phyloP scores from a whole-genome alignment of 2,797 vertebrate genomes.

The Enteromius unitaeniatus region DNA sequence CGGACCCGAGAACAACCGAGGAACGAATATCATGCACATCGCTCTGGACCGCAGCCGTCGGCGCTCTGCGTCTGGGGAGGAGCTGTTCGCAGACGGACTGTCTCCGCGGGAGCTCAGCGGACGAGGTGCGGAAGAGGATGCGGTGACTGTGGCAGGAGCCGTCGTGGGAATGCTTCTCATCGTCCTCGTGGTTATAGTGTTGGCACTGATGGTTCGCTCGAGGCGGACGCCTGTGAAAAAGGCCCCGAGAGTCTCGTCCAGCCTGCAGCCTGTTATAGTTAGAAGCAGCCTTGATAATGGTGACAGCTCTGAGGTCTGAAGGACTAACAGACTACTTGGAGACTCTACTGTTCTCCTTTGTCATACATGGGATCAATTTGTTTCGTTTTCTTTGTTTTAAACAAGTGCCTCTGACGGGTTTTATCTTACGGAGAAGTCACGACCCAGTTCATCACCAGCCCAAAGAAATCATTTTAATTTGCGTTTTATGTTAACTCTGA shows the following conservation, averaged over 20 bases:
- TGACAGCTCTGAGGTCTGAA: conserved; percentile 94
- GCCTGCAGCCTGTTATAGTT: conserved; percentile 85
- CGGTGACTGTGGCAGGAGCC: conserved; percentile 78
- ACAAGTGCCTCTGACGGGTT: conserved; percentile 62
- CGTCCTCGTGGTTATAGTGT: conserved; percentile 72
- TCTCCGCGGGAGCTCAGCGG: conserved; percentile 75
- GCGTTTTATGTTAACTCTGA: neutral
- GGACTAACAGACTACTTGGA: neutral
- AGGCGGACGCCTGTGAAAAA: conserved; percentile 74
- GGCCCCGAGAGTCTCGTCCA: conserved; percentile 73
- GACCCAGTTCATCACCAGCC: conserved; percentile 36
- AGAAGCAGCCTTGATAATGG: conserved; percentile 77
- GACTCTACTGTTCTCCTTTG: neutral
- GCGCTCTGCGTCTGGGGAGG: conserved; percentile 62
- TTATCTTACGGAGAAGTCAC: conserved; percentile 27
- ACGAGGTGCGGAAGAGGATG: conserved; percentile 65
- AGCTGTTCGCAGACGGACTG: conserved; percentile 66
- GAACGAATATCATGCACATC: conserved; percentile 94
- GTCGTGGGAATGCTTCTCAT: conserved; percentile 80
- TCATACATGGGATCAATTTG: conserved; percentile 7
- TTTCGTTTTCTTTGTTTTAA: conserved; percentile 41
- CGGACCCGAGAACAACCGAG: conserved; percentile 82
- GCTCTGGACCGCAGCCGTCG: conserved; percentile 78
- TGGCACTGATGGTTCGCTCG: conserved; percentile 73
- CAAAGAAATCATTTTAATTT: conserved; percentile 43